Evolutionary conservation across 2,113 vertebrate genomes (phyloP), one percentile per base, ranked within the genome.

Genomic region (Opisthocomus hoazin): DNA sequence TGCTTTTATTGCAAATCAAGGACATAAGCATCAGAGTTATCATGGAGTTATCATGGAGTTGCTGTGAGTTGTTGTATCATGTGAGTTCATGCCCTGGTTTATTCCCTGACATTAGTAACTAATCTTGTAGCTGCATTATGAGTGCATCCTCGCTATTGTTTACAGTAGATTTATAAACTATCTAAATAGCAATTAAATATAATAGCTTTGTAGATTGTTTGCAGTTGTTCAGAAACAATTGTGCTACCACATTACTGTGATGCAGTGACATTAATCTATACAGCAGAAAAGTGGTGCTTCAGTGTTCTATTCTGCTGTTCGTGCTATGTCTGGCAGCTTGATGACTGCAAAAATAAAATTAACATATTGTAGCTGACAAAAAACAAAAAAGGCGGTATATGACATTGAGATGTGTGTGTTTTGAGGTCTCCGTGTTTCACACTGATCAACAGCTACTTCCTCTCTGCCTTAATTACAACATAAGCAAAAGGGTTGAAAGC

Each of bases 161-260:
- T 96, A 84, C 70, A 81, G 50, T 87, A 75, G 41, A 96, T 96
- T 93, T 94, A 93, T 84, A 90, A 94, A 93, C 71, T 84, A 65
- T 70, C 94, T 93, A 93, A 97, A 94, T 60, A 85, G 12, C 87
- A 96, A 95, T 90, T 96, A 92, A 93, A 93, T 95, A 51, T 92
- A 96, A 94, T 90, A 77, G 89, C 85, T 66, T 48, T 68, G 73
- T 94, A 94, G 94, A 75, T 83, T 83, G 79, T 94, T 92, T 95
- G 89, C 69, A 82, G 79, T 95, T 94, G 48, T 81, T 96, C 64
- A 87, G 81, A 93, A 95, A 57, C 0, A 0, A 83, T 65, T 79
- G 81, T 87, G 80, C 76, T 90, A 93, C 81, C 93, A 56, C 46
- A 53, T 65, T 84, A 41, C 65, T 69, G 41, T 46, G 79, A 68